Percentiles rank a stretch among this genome's conserved stretches.
phyloP scores from a whole-genome alignment of 1,140 invertebrate genomes.

The Drosophila nikananu region DNA sequence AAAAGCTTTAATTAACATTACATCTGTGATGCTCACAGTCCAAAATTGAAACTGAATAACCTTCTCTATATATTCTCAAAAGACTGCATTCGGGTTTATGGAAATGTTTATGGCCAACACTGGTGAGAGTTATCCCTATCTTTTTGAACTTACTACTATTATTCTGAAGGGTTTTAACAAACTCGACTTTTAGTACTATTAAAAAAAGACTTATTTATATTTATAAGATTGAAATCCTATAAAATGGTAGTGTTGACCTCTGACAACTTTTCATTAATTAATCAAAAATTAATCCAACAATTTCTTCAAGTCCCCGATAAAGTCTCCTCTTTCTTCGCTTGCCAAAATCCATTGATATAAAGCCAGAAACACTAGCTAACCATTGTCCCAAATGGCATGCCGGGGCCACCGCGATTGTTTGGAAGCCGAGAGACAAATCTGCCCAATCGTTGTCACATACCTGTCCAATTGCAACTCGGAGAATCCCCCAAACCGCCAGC shows the following conservation, averaged over 20 bases:
- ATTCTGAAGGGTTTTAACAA: too few species aligned
- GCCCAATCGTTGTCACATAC: constrained; percentile 51
- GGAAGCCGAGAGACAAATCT: constrained; percentile 38
- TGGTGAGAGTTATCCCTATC: too few species aligned
- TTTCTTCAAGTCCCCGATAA: background rate
- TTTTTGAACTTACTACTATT: too few species aligned
- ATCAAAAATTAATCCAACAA: background rate
- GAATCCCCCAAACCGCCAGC: background rate
- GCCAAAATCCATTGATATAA: constrained; percentile 15
- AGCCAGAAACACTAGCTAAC: constrained; percentile 8
- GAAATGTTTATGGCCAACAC: too few species aligned
- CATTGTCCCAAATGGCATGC: constrained; percentile 18
- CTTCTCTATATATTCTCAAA: too few species aligned
- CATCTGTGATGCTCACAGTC: too few species aligned
- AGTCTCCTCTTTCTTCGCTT: background rate
- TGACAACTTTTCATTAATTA: background rate
- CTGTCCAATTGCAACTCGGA: constrained; percentile 21
- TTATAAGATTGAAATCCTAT: background rate
- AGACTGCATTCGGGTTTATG: too few species aligned
- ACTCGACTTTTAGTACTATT: too few species aligned
- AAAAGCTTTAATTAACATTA: too few species aligned
- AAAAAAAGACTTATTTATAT: too few species aligned
- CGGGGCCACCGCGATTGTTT: constrained; percentile 16
- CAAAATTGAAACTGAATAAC: too few species aligned
- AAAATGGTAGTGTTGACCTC: background rate